These are phyloP conservation scores for Montipora capricornis DNA, from an alignment of 64 coral and sea anemone species.

Conservation along the genomic window DNA sequence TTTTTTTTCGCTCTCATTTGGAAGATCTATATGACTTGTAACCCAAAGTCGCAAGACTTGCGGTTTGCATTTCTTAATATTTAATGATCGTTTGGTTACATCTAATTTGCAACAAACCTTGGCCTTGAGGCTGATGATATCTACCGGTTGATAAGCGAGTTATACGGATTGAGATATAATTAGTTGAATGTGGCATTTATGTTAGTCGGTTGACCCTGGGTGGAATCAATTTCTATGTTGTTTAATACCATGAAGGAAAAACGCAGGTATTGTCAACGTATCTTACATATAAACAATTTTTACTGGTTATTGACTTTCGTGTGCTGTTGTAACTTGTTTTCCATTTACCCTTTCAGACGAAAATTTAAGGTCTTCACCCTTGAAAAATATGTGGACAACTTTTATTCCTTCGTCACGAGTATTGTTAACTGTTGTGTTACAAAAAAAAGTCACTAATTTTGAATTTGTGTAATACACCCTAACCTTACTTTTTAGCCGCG, in stretches of 20 bases:
- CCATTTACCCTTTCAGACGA: background rate
- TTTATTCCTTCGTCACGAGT: too few species aligned
- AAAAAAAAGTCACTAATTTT: background rate
- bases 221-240: slow-evolving; percentile 17
- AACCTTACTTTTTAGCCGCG: background rate
- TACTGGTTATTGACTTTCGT: slow-evolving; percentile 17
- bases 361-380: background rate
- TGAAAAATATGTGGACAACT: too few species aligned
- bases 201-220: too few species aligned
- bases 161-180: background rate
- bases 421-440: too few species aligned
- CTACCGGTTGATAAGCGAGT: background rate
- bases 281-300: background rate
- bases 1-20: background rate
- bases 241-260: slow-evolving; percentile 22
- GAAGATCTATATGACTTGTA: background rate
- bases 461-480: background rate
- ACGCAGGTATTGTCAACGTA: slow-evolving; percentile 23
- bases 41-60: background rate
- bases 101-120: slow-evolving; percentile 49
- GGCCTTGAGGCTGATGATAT: background rate
- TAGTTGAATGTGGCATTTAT: background rate
- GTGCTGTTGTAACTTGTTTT: background rate
- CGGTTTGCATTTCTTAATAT: slow-evolving; percentile 47
- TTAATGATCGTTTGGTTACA: slow-evolving; percentile 44